Conservation (phyloP, 53 echinoderm and acorn worm genomes). For the Echinarachnius parma region DNA sequence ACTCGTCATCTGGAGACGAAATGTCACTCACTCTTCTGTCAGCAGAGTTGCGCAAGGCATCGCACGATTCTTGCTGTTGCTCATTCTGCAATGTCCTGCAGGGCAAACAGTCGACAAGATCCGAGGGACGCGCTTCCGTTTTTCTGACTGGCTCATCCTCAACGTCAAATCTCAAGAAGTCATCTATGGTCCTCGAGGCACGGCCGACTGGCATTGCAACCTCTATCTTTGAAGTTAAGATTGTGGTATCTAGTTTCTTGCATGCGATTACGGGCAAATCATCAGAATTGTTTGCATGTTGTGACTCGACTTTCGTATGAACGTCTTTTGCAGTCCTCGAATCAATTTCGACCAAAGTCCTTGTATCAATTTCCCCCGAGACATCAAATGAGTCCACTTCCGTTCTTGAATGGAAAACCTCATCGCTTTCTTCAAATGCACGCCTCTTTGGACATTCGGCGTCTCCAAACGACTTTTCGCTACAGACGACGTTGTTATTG, state of each 20-base stretch:
- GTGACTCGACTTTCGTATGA: no score
- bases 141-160: conserved; percentile 1
- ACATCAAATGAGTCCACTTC: background rate
- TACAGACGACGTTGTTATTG: background rate
- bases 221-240: conserved; percentile 36
- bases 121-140: no score
- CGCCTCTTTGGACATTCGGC: background rate
- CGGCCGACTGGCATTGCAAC: conserved; percentile 43
- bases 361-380: background rate
- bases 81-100: conserved; percentile 7
- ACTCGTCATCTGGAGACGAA: no score
- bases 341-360: background rate
- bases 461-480: background rate
- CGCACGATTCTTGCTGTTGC: no score
- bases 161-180: conserved; percentile 20
- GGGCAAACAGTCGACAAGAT: background rate
- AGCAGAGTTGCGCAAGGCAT: no score
- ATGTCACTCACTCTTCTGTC: no score
- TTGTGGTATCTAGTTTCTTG: conserved; percentile 29
- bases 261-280: conserved; percentile 9
- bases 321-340: background rate
- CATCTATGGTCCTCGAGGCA: conserved; percentile 25
- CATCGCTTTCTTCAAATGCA: conserved; percentile 7
- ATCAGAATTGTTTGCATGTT: no score
- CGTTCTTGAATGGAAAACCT: background rate